Percentiles rank a stretch among this genome's conserved stretches.
Evolutionary conservation across 2,797 vertebrate genomes (phyloP).

Genomic region (Crypturellus tataupa): DNA sequence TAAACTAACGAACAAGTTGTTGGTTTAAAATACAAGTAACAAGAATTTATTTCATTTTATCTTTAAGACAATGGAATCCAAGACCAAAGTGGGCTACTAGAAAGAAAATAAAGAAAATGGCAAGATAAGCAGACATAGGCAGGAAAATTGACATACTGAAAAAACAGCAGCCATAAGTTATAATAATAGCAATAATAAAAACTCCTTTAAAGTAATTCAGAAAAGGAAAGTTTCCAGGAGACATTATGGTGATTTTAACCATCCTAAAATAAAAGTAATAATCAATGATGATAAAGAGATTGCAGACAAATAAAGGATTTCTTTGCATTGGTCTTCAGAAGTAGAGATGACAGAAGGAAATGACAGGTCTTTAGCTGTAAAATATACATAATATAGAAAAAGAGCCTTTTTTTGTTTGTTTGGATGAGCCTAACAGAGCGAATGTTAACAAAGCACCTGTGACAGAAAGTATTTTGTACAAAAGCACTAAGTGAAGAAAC

Average conservation of each 20-base stretch:
- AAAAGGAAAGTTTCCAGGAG: neutral
- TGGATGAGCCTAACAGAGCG: slow-evolving; percentile 5
- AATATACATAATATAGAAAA: neutral
- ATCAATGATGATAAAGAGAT: neutral
- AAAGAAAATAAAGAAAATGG: neutral
- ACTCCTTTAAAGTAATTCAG: neutral
- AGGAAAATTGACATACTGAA: neutral
- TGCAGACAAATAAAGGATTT: neutral
- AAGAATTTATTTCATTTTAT: neutral
- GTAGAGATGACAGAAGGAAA: slow-evolving; percentile 4
- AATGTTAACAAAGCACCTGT: slow-evolving; percentile 6
- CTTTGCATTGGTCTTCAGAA: slow-evolving; percentile 1
- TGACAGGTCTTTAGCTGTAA: neutral
- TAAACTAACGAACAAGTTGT: neutral
- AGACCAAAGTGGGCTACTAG: neutral
- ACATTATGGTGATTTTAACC: neutral
- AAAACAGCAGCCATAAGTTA: neutral
- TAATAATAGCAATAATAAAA: neutral
- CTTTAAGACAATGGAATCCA: neutral
- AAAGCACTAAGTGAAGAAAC: slow-evolving; percentile 26
- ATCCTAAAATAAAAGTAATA: neutral
- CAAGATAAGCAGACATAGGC: neutral
- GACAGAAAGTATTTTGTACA: neutral
- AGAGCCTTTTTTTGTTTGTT: slow-evolving; percentile 9
- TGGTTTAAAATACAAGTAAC: neutral